Percentiles rank a stretch among this genome's conserved stretches.
These are phyloP conservation scores for Erpobdella octoculata DNA, from an alignment of 2,888 invertebrate genomes.

Conservation along the genomic window DNA sequence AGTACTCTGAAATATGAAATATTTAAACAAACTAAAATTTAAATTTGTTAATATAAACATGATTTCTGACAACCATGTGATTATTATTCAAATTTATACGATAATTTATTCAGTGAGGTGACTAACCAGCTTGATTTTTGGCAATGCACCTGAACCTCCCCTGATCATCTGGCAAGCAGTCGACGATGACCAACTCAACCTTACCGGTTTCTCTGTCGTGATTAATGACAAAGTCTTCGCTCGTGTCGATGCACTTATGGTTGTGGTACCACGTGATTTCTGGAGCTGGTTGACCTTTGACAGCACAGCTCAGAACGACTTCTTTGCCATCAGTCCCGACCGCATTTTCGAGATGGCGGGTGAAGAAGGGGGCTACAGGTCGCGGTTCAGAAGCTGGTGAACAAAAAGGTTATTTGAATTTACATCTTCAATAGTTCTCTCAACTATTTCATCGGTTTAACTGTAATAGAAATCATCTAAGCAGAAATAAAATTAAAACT, in stretches of 20 bases:
- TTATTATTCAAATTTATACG: not conserved
- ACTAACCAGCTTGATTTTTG: constrained; percentile 58
- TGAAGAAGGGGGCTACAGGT: constrained; percentile 44
- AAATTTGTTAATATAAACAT: too few relatives aligned
- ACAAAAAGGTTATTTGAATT: not conserved
- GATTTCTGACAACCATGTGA: not conserved
- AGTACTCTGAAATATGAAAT: not conserved
- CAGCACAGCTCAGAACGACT: constrained; percentile 45
- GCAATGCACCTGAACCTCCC: constrained; percentile 64
- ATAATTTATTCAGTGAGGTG: too few relatives aligned
- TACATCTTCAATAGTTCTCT: too few relatives aligned
- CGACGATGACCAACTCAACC: constrained; percentile 49
- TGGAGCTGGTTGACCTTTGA: constrained; percentile 47
- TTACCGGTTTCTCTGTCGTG: constrained; percentile 49
- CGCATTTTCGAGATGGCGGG: constrained; percentile 40
- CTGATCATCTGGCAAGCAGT: constrained; percentile 51
- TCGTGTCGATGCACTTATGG: constrained; percentile 49
- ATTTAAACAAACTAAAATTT: too few relatives aligned
- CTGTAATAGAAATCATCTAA: not conserved
- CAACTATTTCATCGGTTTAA: not conserved
- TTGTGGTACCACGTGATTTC: constrained; percentile 51
- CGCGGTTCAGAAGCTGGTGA: constrained; percentile 31
- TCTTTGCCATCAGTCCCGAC: constrained; percentile 45
- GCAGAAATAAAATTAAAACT: not conserved
- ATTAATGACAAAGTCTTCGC: constrained; percentile 50